A percentile compares a stretch with the other conserved stretches of the same genome.
phyloP scores from a whole-genome alignment of 2,797 vertebrate genomes.

The Dicrostonyx torquatus region DNA sequence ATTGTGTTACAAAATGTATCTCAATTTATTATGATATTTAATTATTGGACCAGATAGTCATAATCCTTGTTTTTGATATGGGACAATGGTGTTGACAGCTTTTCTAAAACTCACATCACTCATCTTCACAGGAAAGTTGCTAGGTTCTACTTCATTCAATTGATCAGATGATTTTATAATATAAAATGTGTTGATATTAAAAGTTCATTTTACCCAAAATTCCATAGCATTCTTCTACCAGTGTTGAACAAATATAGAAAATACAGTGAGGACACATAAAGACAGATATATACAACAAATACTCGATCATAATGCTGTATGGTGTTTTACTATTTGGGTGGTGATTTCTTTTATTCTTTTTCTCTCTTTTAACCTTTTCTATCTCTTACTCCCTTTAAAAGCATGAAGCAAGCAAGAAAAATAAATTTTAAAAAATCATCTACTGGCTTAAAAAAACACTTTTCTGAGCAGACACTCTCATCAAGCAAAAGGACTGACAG shows the following conservation, averaged over 20 bases:
- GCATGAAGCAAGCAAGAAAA: not conserved
- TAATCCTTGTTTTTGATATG: not conserved
- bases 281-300: not conserved
- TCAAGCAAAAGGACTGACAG: slow-evolving; percentile 81
- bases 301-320: not conserved
- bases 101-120: not conserved
- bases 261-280: not conserved
- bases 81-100: not conserved
- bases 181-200: not conserved
- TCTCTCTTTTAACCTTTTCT: slow-evolving; percentile 18
- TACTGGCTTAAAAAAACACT: slow-evolving; percentile 59
- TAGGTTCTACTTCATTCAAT: not conserved
- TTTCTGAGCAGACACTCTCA: slow-evolving; percentile 66
- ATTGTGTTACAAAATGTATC: not conserved
- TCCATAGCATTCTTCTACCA: not conserved
- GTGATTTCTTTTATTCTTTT: slow-evolving; percentile 49
- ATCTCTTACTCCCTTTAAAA: not conserved
- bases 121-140: not conserved
- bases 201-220: not conserved
- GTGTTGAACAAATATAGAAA: not conserved
- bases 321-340: slow-evolving; percentile 19
- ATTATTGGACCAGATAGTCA: not conserved
- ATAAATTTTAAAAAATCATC: not conserved
- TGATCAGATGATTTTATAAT: slow-evolving; percentile 7
- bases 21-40: not conserved